A percentile compares a stretch with the other conserved stretches of the same genome.
These are phyloP conservation scores for Naso thynnoides DNA, from an alignment of 2,797 vertebrate species.

Conservation along the genomic window DNA sequence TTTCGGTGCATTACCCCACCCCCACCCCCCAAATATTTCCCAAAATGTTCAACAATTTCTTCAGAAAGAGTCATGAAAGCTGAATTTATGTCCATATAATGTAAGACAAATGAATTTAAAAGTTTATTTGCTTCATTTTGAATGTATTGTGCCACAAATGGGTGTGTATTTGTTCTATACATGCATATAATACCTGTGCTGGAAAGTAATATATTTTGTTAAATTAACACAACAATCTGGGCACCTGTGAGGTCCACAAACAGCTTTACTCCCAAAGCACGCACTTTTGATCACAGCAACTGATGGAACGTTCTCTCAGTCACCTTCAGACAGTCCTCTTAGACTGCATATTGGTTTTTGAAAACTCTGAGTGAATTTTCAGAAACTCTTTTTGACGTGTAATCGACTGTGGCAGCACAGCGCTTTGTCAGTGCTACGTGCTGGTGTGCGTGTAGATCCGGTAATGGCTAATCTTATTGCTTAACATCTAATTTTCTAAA, in stretches of 20 bases:
- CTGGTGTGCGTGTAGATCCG: neutral
- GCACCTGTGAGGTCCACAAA: neutral
- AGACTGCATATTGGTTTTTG: constrained; percentile 18
- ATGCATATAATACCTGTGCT: neutral
- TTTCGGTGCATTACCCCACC: no score
- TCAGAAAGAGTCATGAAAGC: neutral
- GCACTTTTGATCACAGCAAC: constrained; percentile 16
- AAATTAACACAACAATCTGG: neutral
- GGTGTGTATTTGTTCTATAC: neutral
- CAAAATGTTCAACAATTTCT: neutral
- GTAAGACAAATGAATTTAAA: neutral
- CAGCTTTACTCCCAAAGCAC: neutral
- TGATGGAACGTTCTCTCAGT: constrained; percentile 11
- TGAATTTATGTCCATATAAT: neutral
- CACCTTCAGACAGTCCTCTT: constrained; percentile 33
- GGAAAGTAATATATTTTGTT: neutral
- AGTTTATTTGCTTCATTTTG: neutral
- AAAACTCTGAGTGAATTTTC: constrained; percentile 9
- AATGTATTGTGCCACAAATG: constrained; percentile 2
- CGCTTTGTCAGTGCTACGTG: constrained; percentile 5
- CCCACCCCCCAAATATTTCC: no score
- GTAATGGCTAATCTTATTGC: constrained; percentile 54
- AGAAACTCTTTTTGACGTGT: constrained; percentile 9
- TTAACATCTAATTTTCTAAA: constrained; percentile 30
- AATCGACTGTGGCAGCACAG: constrained; percentile 11